Evolutionary conservation across 92 coral and sea anemone species (phyloP).

Genomic region (Pocillopora meandrina): DNA sequence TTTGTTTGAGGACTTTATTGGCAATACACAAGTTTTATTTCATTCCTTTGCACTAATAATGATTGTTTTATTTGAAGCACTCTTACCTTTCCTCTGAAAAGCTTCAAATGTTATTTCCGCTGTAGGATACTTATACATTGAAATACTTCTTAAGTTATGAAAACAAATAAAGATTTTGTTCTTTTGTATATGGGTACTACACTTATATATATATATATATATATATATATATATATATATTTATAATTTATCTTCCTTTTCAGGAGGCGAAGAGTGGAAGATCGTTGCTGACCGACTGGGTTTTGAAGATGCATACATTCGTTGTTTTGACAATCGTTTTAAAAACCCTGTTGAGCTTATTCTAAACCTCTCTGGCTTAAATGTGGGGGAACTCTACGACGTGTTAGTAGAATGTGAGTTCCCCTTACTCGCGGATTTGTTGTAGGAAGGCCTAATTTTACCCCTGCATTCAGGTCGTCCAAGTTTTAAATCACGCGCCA

Average conservation of each 20-base stretch:
- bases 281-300: background rate
- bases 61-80: no score
- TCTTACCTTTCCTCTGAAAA: no score
- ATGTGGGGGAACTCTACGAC: slow-evolving; percentile 4
- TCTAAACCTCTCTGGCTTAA: background rate
- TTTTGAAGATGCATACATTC: background rate
- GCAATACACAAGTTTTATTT: no score
- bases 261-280: background rate
- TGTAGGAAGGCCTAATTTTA: background rate
- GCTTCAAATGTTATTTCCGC: no score
- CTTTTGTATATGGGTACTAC: no score
- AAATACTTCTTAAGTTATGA: no score
- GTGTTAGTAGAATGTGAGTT: background rate
- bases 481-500: no score
- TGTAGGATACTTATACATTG: no score
- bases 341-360: background rate
- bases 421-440: background rate
- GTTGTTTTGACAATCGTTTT: background rate
- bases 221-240: background rate
- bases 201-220: background rate
- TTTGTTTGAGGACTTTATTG: no score
- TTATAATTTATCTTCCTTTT: background rate
- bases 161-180: no score
- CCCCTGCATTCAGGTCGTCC: no score
- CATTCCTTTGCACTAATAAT: no score